These are phyloP conservation scores for Tricholaema leucomelas DNA, from an alignment of 2,113 vertebrate species.

Conservation along the genomic window DNA sequence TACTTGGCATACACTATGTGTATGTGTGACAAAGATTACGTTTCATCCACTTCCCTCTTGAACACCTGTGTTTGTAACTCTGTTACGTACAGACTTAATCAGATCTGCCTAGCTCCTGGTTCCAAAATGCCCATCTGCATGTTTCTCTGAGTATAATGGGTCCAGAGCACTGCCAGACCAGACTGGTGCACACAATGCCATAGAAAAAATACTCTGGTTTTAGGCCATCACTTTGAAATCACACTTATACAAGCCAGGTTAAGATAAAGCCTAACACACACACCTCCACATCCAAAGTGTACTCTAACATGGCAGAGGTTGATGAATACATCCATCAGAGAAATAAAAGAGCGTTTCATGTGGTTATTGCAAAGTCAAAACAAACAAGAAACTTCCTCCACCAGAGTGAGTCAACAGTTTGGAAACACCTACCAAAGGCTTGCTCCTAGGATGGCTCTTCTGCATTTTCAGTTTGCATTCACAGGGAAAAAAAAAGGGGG, in stretches of 20 bases:
- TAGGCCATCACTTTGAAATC: neutral
- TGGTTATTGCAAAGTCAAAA: neutral
- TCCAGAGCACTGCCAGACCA: neutral
- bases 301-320: neutral
- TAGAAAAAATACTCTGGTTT: neutral
- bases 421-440: neutral
- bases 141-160: fast-evolving
- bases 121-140: neutral
- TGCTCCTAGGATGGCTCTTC: neutral
- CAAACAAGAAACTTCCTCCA: neutral
- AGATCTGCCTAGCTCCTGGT: neutral
- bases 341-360: neutral
- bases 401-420: fast-evolving
- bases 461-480: neutral
- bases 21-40: neutral
- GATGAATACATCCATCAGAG: neutral
- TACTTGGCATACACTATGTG: neutral
- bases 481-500: too few species aligned
- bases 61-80: neutral
- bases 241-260: neutral
- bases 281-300: too few species aligned
- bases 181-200: too few species aligned
- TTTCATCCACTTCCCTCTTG: neutral
- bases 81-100: neutral
- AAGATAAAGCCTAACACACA: neutral